A percentile compares a stretch with the other conserved stretches of the same genome.
These are phyloP conservation scores for Megalops cyprinoides DNA, from an alignment of 2,797 vertebrate species.

Conservation along the genomic window DNA sequence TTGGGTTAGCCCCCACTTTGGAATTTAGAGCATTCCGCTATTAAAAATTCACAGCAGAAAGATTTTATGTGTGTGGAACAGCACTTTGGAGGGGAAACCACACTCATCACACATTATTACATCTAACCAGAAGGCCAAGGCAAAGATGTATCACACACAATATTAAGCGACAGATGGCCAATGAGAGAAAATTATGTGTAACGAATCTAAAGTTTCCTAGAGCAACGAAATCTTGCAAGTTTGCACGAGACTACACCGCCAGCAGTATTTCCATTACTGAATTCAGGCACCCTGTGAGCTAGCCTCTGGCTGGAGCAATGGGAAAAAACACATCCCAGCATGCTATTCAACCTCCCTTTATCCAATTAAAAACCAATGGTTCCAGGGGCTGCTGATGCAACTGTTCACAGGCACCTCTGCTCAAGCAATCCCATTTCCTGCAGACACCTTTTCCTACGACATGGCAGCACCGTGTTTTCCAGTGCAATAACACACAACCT, in stretches of 20 bases:
- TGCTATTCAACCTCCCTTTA: neutral
- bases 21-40: neutral
- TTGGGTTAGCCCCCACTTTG: neutral
- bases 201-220: slow-evolving; percentile 61
- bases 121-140: slow-evolving; percentile 53
- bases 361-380: neutral
- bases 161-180: slow-evolving; percentile 53
- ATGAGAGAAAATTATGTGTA: slow-evolving; percentile 62
- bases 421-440: neutral
- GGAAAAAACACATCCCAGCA: neutral
- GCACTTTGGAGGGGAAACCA: neutral
- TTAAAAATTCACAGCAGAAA: neutral
- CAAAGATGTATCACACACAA: slow-evolving; percentile 44
- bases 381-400: neutral
- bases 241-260: slow-evolving; percentile 15
- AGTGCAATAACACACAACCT: neutral
- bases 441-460: neutral
- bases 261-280: slow-evolving; percentile 3
- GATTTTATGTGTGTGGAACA: too few relatives aligned
- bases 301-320: neutral
- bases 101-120: slow-evolving; percentile 58
- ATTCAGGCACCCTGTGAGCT: neutral
- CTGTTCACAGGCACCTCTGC: neutral
- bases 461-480: neutral
- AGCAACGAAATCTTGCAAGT: slow-evolving; percentile 47